Evolutionary conservation across 2,113 vertebrate species (phyloP).

Genomic region (Pteruthius melanotis): DNA sequence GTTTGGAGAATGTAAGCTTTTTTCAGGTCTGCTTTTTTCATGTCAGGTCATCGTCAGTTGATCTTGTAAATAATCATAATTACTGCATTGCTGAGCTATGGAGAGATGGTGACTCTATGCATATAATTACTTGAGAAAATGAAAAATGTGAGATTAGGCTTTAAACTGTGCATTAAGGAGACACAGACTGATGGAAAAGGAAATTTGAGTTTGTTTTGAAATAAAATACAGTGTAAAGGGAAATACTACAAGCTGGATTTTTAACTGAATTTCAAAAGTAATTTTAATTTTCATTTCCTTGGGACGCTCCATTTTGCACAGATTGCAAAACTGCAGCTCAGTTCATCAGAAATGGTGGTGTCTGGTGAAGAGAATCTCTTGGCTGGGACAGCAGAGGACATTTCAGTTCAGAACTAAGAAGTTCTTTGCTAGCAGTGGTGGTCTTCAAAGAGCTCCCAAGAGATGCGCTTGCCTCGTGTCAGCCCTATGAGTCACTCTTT

Average conservation of each 20-base stretch:
- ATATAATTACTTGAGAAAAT: neutral
- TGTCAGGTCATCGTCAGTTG: slow-evolving; percentile 41
- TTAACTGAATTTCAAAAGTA: neutral
- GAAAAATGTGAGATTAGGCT: neutral
- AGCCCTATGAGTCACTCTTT: neutral
- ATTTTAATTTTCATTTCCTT: neutral
- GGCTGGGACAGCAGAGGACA: neutral
- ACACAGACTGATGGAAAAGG: neutral
- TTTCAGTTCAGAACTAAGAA: neutral
- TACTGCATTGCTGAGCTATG: neutral
- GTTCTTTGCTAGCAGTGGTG: neutral
- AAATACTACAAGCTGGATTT: neutral
- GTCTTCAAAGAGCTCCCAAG: neutral
- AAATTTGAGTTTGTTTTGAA: neutral
- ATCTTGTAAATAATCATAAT: slow-evolving; percentile 35
- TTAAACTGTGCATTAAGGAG: neutral
- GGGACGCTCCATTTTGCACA: neutral
- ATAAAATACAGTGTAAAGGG: neutral
- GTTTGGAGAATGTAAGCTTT: neutral
- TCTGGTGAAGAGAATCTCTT: neutral
- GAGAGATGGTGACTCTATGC: neutral
- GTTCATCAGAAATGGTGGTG: neutral
- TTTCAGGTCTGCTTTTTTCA: slow-evolving; percentile 32
- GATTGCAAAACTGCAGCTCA: neutral
- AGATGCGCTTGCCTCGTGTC: neutral